A percentile compares a stretch with the other conserved stretches of the same genome.
Conservation (phyloP, 23 tunicate genomes). For the Botrylloides violaceus region DNA sequence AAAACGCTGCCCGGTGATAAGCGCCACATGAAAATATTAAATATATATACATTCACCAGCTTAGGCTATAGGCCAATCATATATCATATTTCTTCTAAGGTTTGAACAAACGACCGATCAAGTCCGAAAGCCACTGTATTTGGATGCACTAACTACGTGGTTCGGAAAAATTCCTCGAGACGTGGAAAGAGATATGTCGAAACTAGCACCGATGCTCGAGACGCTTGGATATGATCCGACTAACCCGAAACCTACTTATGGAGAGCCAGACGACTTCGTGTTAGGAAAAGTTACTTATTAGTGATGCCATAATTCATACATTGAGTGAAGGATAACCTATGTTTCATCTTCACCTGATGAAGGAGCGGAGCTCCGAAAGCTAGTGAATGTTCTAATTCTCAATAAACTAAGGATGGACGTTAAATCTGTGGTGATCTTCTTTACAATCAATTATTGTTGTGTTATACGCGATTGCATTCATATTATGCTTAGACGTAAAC, state of each 20-base stretch:
- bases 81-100: not conserved
- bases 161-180: conserved; percentile 37
- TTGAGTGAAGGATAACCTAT: too few species aligned
- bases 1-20: too few species aligned
- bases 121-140: conserved; percentile 29
- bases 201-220: conserved; percentile 36
- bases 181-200: conserved; percentile 20
- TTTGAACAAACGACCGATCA: conserved; percentile 5
- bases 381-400: too few species aligned
- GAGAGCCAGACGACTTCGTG: conserved; percentile 40
- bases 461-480: too few species aligned
- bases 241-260: conserved; percentile 13
- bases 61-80: not conserved
- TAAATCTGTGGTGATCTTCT: too few species aligned
- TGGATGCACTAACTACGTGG: conserved; percentile 36
- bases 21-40: too few species aligned
- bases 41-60: not conserved
- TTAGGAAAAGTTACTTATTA: not conserved
- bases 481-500: too few species aligned
- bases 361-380: too few species aligned
- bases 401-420: too few species aligned
- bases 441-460: too few species aligned
- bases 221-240: conserved; percentile 25
- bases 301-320: too few species aligned
- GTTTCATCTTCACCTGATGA: too few species aligned